phyloP scores from a whole-genome alignment of 30 jellyfish, hydroid and myxozoan species.

The Cassiopea andromeda region DNA sequence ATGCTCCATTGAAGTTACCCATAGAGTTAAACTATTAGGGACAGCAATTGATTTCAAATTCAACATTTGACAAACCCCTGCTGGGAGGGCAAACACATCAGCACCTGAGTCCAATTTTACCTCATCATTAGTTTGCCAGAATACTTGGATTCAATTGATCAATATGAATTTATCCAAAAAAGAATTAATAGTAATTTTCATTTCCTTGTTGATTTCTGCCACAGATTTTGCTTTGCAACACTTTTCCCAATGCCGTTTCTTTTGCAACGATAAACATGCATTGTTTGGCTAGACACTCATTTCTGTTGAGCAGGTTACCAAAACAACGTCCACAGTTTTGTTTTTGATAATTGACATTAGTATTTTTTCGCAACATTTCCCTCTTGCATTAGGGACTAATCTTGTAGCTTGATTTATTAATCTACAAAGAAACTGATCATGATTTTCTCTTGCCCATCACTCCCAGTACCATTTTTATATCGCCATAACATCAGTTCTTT shows the following conservation, averaged over 20 bases:
- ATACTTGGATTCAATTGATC: not conserved
- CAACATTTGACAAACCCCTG: not conserved
- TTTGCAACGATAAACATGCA: conserved; percentile 9
- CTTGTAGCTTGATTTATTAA: no score
- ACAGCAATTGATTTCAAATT: not conserved
- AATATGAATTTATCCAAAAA: conserved; percentile 13
- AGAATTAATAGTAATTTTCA: not conserved
- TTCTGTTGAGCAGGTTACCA: conserved; percentile 16
- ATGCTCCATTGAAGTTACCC: no score
- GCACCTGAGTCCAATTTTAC: conserved; percentile 36
- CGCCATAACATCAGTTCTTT: no score
- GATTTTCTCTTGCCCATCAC: no score
- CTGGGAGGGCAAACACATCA: conserved; percentile 34
- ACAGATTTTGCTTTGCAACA: conserved; percentile 15
- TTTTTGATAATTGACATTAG: not conserved
- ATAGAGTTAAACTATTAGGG: no score
- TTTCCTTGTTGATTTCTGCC: not conserved
- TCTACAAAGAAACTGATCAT: no score
- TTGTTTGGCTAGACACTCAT: conserved; percentile 30
- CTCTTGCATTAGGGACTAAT: no score
- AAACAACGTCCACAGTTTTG: conserved; percentile 18
- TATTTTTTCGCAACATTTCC: not conserved
- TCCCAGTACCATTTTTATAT: no score
- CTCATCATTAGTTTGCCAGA: conserved; percentile 8
- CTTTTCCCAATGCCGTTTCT: conserved; percentile 39